A percentile compares a stretch with the other conserved stretches of the same genome.
phyloP scores from a whole-genome alignment of 2,888 invertebrate species.

The Hypomecis atomaria region DNA sequence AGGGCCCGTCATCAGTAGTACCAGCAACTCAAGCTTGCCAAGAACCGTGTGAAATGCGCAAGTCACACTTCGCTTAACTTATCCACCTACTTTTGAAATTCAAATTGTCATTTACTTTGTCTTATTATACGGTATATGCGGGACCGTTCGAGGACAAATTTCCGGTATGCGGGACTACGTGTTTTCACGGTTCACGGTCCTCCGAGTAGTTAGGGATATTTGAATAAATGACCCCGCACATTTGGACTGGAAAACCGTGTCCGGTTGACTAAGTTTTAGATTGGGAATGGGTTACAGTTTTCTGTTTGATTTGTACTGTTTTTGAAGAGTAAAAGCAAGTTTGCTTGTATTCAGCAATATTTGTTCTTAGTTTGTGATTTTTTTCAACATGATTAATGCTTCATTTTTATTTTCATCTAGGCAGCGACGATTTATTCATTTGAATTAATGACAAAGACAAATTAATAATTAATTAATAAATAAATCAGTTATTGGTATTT shows the following conservation, averaged over 20 bases:
- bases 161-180: conserved; percentile 53
- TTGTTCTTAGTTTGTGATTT: too few relatives aligned
- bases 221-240: conserved; percentile 47
- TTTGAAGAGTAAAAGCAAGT: neutral
- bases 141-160: conserved; percentile 55
- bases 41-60: conserved; percentile 80
- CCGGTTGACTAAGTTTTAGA: conserved; percentile 27
- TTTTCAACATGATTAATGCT: too few relatives aligned
- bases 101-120: conserved; percentile 71
- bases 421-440: too few relatives aligned
- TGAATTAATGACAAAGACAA: too few relatives aligned
- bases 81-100: conserved; percentile 75
- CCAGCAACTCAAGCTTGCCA: conserved; percentile 56
- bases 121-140: conserved; percentile 66
- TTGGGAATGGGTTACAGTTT: conserved; percentile 14
- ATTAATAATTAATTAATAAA: too few relatives aligned
- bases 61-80: conserved; percentile 77
- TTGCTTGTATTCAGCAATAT: too few relatives aligned
- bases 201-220: conserved; percentile 44
- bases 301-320: neutral
- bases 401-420: too few relatives aligned
- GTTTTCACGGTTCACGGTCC: conserved; percentile 52
- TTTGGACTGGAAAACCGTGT: conserved; percentile 33
- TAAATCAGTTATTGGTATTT: too few relatives aligned
- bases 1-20: conserved; percentile 64